phyloP scores from a whole-genome alignment of 1,140 invertebrate genomes.

The Euwallacea similis region DNA sequence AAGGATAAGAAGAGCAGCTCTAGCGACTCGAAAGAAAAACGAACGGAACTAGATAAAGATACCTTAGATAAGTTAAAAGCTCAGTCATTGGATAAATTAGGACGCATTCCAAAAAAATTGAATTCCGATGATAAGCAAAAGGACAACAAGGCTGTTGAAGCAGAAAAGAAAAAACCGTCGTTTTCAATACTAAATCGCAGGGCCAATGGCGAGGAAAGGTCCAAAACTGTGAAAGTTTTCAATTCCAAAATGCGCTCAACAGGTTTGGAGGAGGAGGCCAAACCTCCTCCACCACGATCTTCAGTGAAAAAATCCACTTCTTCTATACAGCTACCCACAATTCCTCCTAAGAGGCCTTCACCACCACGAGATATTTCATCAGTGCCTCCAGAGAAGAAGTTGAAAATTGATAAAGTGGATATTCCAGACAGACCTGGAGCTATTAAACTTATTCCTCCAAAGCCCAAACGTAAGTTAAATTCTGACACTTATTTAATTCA shows the following conservation, averaged over 20 bases:
- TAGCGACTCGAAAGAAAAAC: constrained; percentile 56
- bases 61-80: constrained; percentile 66
- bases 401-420: constrained; percentile 49
- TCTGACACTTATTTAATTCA: constrained; percentile 33
- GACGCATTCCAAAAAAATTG: constrained; percentile 74
- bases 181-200: constrained; percentile 79
- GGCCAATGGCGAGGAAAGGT: constrained; percentile 62
- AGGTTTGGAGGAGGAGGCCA: constrained; percentile 79
- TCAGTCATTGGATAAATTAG: constrained; percentile 68
- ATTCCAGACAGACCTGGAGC: constrained; percentile 70
- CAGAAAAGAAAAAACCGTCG: constrained; percentile 67
- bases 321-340: constrained; percentile 55
- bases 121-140: constrained; percentile 49
- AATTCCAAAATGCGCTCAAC: constrained; percentile 86
- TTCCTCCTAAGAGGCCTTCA: constrained; percentile 64
- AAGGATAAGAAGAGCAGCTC: constrained; percentile 46
- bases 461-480: constrained; percentile 82
- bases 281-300: constrained; percentile 71
- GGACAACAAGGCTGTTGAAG: constrained; percentile 47
- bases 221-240: constrained; percentile 86
- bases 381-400: constrained; percentile 73
- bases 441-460: constrained; percentile 83
- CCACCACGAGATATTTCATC: constrained; percentile 57
- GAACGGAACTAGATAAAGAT: constrained; percentile 69
- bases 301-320: constrained; percentile 63